phyloP scores from a whole-genome alignment of 2,888 invertebrate genomes.

The Oligia latruncula region DNA sequence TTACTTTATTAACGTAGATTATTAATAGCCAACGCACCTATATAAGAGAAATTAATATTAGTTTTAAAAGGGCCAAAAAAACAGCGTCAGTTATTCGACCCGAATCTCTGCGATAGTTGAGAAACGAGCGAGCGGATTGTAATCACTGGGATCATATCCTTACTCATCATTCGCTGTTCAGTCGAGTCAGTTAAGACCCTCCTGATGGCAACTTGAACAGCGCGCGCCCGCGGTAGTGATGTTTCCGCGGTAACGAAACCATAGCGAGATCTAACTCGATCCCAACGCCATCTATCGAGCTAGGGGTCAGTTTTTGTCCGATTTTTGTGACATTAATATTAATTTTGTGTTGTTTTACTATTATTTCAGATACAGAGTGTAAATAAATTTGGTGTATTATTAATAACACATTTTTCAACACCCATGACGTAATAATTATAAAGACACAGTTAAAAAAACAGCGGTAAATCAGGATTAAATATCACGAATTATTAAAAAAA shows the following conservation, averaged over 20 bases:
- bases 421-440: background rate
- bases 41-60: background rate
- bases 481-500: background rate
- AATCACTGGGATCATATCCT: slow-evolving; percentile 82
- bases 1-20: background rate
- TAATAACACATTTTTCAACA: background rate
- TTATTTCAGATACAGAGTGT: background rate
- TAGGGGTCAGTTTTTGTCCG: slow-evolving; percentile 14
- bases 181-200: slow-evolving; percentile 90
- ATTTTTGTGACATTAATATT: slow-evolving; percentile 19
- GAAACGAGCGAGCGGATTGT: slow-evolving; percentile 76
- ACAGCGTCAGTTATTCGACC: slow-evolving; percentile 81
- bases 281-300: slow-evolving; percentile 71
- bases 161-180: slow-evolving; percentile 88
- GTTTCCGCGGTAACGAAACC: slow-evolving; percentile 57
- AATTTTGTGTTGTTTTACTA: background rate
- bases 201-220: slow-evolving; percentile 75
- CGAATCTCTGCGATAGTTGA: slow-evolving; percentile 84
- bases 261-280: slow-evolving; percentile 69
- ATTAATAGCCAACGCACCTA: background rate
- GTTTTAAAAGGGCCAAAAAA: slow-evolving; percentile 72
- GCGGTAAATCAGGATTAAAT: no score
- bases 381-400: background rate
- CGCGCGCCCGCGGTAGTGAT: slow-evolving; percentile 25
- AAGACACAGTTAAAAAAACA: background rate